Evolutionary conservation across 2,113 vertebrate genomes (phyloP).

Genomic region (Puffinus mauretanicus): DNA sequence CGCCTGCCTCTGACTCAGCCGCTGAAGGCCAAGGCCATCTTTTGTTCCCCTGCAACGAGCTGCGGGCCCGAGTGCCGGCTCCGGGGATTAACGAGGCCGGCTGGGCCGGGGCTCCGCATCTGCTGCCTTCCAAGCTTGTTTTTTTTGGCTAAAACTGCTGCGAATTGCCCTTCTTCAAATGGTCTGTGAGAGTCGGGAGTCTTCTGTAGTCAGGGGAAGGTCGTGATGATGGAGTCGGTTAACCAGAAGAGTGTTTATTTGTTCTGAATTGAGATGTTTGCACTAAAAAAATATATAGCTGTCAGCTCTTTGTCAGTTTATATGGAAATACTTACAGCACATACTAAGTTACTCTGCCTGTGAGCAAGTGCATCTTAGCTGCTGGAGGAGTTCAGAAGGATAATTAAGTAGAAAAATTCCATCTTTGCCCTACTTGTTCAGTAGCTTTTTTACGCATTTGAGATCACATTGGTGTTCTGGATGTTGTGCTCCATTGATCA

Average conservation of each 20-base stretch:
- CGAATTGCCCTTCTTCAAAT: neutral
- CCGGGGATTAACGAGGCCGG: rapidly evolving
- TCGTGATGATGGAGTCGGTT: neutral
- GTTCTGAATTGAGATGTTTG: neutral
- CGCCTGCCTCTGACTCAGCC: neutral
- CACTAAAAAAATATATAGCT: rapidly evolving
- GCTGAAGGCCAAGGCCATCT: neutral
- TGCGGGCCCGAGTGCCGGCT: neutral
- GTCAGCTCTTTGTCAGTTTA: neutral
- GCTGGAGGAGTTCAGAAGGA: neutral
- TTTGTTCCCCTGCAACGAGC: rapidly evolving
- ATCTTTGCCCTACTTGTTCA: neutral
- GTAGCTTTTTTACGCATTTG: neutral
- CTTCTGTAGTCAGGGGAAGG: neutral
- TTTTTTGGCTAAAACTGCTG: neutral
- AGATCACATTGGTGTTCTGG: neutral
- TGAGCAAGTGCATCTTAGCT: rapidly evolving
- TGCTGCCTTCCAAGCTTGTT: neutral
- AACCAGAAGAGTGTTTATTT: neutral
- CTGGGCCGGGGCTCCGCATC: neutral
- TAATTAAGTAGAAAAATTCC: neutral
- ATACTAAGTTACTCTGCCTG: neutral
- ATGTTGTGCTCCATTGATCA: neutral
- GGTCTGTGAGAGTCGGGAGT: no score
- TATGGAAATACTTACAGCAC: neutral